Conservation (phyloP, 1,140 invertebrate genomes). For the Orussus abietinus region DNA sequence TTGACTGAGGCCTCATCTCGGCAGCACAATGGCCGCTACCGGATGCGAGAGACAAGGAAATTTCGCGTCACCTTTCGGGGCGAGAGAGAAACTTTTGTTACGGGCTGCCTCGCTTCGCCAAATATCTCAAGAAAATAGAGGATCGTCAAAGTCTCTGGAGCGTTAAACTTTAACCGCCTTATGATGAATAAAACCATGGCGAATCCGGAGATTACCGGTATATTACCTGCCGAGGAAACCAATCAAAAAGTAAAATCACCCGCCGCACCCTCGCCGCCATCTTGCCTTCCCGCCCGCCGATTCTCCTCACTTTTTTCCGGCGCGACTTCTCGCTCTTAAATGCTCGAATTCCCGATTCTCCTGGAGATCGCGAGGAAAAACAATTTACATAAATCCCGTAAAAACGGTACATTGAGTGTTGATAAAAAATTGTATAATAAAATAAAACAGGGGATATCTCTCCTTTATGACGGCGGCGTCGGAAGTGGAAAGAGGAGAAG, state of each 20-base stretch:
- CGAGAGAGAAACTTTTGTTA: background rate
- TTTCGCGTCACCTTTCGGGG: background rate
- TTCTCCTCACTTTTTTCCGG: background rate
- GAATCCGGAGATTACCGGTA: conserved; percentile 19
- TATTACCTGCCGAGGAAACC: conserved; percentile 13
- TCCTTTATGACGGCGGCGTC: background rate
- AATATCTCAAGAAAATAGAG: conserved; percentile 22
- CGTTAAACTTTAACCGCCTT: conserved; percentile 6
- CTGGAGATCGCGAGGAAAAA: background rate
- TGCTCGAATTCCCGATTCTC: background rate
- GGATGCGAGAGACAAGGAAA: too few relatives aligned
- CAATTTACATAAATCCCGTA: too few relatives aligned
- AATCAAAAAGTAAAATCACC: conserved; percentile 7
- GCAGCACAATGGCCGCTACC: too few relatives aligned
- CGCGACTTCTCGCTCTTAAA: background rate
- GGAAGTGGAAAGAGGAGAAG: background rate
- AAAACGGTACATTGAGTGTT: too few relatives aligned
- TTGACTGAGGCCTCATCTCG: too few relatives aligned
- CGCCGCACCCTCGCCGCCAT: conserved; percentile 7
- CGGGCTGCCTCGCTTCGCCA: conserved; percentile 8
- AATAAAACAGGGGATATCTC: background rate
- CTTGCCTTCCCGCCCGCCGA: background rate
- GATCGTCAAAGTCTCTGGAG: conserved; percentile 14
- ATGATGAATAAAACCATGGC: conserved; percentile 23
- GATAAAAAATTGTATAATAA: too few relatives aligned